Evolutionary conservation across 2,888 invertebrate genomes (phyloP).

Genomic region (Alloplasta piceator): DNA sequence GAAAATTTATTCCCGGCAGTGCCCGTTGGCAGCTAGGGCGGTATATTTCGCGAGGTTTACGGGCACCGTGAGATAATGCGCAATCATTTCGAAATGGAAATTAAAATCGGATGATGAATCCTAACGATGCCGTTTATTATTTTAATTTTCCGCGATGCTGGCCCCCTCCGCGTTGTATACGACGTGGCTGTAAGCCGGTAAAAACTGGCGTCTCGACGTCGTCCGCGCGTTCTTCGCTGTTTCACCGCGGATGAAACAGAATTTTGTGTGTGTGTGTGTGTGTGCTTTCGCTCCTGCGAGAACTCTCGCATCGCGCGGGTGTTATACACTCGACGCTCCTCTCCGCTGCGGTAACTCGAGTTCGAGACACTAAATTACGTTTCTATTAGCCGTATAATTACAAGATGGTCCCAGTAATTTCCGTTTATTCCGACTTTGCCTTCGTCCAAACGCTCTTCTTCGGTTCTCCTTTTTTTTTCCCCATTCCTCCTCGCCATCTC

Average conservation of each 20-base stretch:
- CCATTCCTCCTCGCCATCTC: not conserved
- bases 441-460: slow-evolving; percentile 54
- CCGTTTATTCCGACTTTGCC: slow-evolving; percentile 80
- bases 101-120: slow-evolving; percentile 84
- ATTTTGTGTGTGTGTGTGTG: slow-evolving; percentile 51
- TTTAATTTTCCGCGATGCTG: slow-evolving; percentile 82
- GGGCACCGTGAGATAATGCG: slow-evolving; percentile 81
- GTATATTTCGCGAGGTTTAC: slow-evolving; percentile 81
- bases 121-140: slow-evolving; percentile 84
- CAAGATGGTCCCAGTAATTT: slow-evolving; percentile 83
- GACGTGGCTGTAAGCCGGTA: not conserved
- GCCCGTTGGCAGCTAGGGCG: slow-evolving; percentile 73
- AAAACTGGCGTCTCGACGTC: slow-evolving; percentile 7
- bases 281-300: slow-evolving; percentile 69
- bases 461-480: slow-evolving; percentile 13
- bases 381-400: slow-evolving; percentile 84
- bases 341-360: slow-evolving; percentile 79
- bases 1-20: slow-evolving; percentile 36
- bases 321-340: slow-evolving; percentile 41
- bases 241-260: not conserved
- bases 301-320: slow-evolving; percentile 37
- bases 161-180: slow-evolving; percentile 8
- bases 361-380: slow-evolving; percentile 84
- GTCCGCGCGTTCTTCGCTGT: slow-evolving; percentile 1
- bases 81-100: slow-evolving; percentile 84